Conservation (phyloP, 2,797 vertebrate species). For the Oophaga sylvatica region DNA sequence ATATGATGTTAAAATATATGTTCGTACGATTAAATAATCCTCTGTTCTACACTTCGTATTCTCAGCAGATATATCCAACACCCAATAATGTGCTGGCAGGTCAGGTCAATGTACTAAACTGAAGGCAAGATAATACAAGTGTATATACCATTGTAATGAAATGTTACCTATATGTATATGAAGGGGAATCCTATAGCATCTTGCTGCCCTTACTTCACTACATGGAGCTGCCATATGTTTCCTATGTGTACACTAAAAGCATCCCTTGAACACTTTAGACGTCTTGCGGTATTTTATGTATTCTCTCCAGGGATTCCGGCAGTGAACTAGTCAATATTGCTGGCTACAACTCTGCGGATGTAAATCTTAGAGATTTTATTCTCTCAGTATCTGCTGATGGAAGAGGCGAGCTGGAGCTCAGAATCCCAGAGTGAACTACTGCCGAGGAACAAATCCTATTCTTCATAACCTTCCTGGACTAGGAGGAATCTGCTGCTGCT, state of each 20-base stretch:
- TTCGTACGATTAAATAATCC: too few species aligned
- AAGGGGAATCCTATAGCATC: neutral
- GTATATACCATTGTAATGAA: neutral
- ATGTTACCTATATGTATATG: neutral
- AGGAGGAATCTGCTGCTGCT: conserved; percentile 72
- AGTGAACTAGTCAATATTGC: conserved; percentile 46
- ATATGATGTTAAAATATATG: too few species aligned
- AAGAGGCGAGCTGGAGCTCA: conserved; percentile 36
- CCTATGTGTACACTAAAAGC: neutral
- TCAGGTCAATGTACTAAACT: neutral
- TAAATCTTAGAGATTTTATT: conserved; percentile 23
- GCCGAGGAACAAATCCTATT: conserved; percentile 48
- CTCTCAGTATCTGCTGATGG: conserved; percentile 49
- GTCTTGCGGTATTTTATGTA: neutral
- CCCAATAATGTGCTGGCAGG: too few species aligned
- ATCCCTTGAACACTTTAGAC: neutral
- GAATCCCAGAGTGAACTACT: conserved; percentile 32
- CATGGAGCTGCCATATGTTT: neutral
- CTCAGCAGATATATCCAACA: too few species aligned
- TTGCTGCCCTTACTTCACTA: neutral
- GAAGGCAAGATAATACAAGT: neutral
- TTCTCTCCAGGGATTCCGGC: conserved; percentile 20
- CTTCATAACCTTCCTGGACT: conserved; percentile 52
- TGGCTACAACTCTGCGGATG: conserved; percentile 27
- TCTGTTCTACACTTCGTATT: too few species aligned